Evolutionary conservation across 2,888 invertebrate species (phyloP), one percentile per base, ranked within the genome.

Genomic region (Lomographa bimaculata): DNA sequence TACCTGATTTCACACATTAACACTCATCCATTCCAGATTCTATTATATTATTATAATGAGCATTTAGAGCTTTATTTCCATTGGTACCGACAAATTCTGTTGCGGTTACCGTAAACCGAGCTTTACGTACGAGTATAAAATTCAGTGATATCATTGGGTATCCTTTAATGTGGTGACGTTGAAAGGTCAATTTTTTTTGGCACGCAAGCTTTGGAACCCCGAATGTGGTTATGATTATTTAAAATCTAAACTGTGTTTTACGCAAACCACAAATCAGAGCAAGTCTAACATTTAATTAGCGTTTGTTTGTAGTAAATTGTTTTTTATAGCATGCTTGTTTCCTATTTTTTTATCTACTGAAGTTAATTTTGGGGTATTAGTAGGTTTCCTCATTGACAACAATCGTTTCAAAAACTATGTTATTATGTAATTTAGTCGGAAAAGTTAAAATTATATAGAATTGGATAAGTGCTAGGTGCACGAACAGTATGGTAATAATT

Each of bases 401-500:
- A 3, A 20, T 20, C 1, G 5, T 12, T 14, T 32, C 11, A 1
- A 17, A 3, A 23, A 10, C 17, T 18, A 11, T 43, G 9, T 46
- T 21, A 50, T 50, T 43, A 50, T 25, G 21, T 41, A 20, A 46
- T 50, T 46, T n/a, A n/a, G 34, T 27, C n/a, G 11, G 24, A 43
- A 40, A 24, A 25, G n/a, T 21, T 8, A 54, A 48, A 38, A 48
- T 27, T 37, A 38, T 39, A 39, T n/a, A n/a, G n/a, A 52, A 36
- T 57, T 30, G 43, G 34, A 46, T 36, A 53, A 21, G 36, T 50
- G 20, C 28, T 20, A 28, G 20, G 33, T 29, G 32, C 8, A 34
- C 11, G 29, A 12, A 27, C 50, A 56, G 42, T 51, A 39, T 25
- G 19, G 28, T 17, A 11, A 44, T 59, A 57, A 53, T 57, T 49